Percentiles rank a stretch among this genome's conserved stretches.
Conservation (phyloP, 2,113 vertebrate genomes). For the Ammospiza nelsoni region DNA sequence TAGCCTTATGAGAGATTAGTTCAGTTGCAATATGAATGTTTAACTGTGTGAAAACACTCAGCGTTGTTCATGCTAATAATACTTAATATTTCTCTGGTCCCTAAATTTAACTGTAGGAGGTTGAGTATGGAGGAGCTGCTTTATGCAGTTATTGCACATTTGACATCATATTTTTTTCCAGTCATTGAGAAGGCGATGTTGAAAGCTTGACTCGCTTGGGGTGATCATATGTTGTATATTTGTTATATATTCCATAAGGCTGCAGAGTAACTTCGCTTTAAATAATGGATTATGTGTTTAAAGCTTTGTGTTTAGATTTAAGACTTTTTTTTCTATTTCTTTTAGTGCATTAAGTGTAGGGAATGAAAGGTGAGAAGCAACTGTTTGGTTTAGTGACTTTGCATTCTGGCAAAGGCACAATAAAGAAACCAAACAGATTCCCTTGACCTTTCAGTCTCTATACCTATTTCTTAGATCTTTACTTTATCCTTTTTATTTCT, state of each 20-base stretch:
- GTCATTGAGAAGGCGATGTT: constrained; percentile 68
- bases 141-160: constrained; percentile 74
- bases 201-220: constrained; percentile 75
- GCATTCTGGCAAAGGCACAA: constrained; percentile 83
- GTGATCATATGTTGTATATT: constrained; percentile 75
- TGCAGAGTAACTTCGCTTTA: constrained; percentile 96
- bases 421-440: constrained; percentile 88
- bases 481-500: constrained; percentile 81
- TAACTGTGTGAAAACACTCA: constrained; percentile 82
- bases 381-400: constrained; percentile 92
- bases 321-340: constrained; percentile 80
- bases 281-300: constrained; percentile 83
- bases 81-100: constrained; percentile 75
- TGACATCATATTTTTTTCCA: constrained; percentile 71
- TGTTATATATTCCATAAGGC: constrained; percentile 97
- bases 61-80: constrained; percentile 81
- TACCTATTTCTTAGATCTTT: constrained; percentile 79
- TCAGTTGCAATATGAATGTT: constrained; percentile 78
- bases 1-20: constrained; percentile 98
- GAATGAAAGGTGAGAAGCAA: constrained; percentile 90
- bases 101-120: constrained; percentile 71
- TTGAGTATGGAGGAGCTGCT: constrained; percentile 71
- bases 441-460: constrained; percentile 92
- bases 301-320: constrained; percentile 92
- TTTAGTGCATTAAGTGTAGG: constrained; percentile 82